These are phyloP conservation scores for Aphaenogaster ashmeadi DNA, from an alignment of 1,140 invertebrate species.

Conservation along the genomic window DNA sequence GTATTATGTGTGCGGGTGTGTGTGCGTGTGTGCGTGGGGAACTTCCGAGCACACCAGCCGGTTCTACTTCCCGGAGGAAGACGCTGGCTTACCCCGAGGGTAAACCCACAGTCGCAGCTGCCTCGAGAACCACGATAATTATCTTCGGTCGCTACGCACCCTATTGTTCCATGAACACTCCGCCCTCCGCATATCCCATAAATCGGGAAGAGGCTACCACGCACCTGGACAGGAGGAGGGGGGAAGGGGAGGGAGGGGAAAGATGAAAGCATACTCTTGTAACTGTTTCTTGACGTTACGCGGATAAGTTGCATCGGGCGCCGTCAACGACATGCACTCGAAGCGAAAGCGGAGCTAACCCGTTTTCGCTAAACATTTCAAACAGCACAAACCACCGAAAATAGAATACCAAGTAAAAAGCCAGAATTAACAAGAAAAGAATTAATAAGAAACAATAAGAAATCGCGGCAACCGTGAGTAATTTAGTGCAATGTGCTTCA, in stretches of 20 bases:
- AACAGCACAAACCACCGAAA: too few species aligned
- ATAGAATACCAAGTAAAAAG: background rate
- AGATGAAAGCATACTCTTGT: slow-evolving; percentile 47
- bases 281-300: background rate
- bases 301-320: slow-evolving; percentile 5
- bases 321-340: background rate
- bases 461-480: too few species aligned
- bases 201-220: slow-evolving; percentile 30
- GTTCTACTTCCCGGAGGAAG: slow-evolving; percentile 61
- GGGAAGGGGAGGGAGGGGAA: too few species aligned
- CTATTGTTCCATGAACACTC: slow-evolving; percentile 68
- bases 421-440: background rate
- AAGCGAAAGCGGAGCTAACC: background rate
- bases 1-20: background rate
- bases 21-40: background rate
- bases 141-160: slow-evolving; percentile 70
- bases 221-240: slow-evolving; percentile 30
- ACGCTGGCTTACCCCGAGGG: slow-evolving; percentile 65
- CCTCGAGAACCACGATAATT: slow-evolving; percentile 71
- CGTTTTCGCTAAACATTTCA: background rate
- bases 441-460: too few species aligned
- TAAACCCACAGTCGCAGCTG: slow-evolving; percentile 72
- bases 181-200: slow-evolving; percentile 28
- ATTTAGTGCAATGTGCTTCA: too few species aligned
- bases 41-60: slow-evolving; percentile 42